These are phyloP conservation scores for Odontophorus gujanensis DNA, from an alignment of 2,113 vertebrate genomes.

Conservation along the genomic window DNA sequence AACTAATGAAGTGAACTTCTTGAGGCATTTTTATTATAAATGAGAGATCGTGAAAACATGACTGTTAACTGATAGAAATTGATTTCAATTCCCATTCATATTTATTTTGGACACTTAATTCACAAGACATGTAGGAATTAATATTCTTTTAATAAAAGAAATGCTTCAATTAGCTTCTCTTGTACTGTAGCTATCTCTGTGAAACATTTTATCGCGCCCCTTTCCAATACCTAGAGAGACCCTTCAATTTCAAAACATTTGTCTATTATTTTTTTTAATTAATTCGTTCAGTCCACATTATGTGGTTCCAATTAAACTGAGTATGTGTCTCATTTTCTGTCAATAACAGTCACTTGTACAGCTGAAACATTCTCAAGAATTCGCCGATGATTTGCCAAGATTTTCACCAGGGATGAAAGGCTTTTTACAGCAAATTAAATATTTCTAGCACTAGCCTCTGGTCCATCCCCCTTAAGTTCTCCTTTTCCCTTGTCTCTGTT, in stretches of 20 bases:
- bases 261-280: constrained; percentile 45
- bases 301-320: constrained; percentile 47
- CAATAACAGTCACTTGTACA: constrained; percentile 48
- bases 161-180: constrained; percentile 47
- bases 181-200: neutral
- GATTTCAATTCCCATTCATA: constrained; percentile 33
- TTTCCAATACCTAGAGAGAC: constrained; percentile 26
- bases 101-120: constrained; percentile 45
- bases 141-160: constrained; percentile 58
- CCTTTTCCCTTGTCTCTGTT: neutral
- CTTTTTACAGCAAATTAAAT: neutral
- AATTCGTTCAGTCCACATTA: constrained; percentile 47
- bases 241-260: constrained; percentile 39
- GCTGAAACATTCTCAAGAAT: constrained; percentile 51
- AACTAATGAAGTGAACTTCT: constrained; percentile 30
- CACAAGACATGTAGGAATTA: neutral
- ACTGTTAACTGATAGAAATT: constrained; percentile 25
- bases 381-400: neutral
- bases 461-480: neutral
- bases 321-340: constrained; percentile 51
- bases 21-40: neutral
- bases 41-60: constrained; percentile 15
- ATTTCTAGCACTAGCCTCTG: neutral
- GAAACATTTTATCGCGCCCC: neutral
- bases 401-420: constrained; percentile 23